These are phyloP conservation scores for Nesoenas mayeri DNA, from an alignment of 2,113 vertebrate species.

Conservation along the genomic window DNA sequence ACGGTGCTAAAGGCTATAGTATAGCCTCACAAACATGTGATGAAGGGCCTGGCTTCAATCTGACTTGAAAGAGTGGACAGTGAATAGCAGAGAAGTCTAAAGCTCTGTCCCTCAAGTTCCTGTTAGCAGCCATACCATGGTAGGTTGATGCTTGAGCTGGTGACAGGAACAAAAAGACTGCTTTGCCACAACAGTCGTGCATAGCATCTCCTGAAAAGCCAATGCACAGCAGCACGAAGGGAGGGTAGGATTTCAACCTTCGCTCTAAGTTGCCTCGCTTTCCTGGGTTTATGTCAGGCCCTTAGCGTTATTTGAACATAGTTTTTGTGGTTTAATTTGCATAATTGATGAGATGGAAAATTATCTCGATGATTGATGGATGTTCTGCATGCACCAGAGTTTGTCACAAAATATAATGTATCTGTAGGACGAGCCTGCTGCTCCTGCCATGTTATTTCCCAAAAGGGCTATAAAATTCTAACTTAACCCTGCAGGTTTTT, in stretches of 20 bases:
- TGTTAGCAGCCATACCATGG: neutral
- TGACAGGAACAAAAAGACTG: neutral
- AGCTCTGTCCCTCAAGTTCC: neutral
- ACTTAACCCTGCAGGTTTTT: conserved; percentile 24
- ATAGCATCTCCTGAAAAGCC: neutral
- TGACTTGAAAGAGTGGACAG: neutral
- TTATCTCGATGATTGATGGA: conserved; percentile 72
- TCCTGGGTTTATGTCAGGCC: conserved; percentile 64
- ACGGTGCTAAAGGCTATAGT: neutral
- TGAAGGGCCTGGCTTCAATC: neutral
- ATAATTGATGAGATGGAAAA: conserved; percentile 77
- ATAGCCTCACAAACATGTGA: neutral
- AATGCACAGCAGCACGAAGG: neutral
- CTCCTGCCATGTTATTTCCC: conserved; percentile 52
- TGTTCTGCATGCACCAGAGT: conserved; percentile 49
- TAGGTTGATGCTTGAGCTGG: neutral
- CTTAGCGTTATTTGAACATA: conserved; percentile 60
- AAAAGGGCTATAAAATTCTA: conserved; percentile 45
- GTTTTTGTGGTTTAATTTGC: conserved; percentile 73
- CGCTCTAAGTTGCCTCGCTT: conserved; percentile 29
- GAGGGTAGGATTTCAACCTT: conserved; percentile 45
- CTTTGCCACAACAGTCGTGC: accelerated
- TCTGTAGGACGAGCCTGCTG: conserved; percentile 45
- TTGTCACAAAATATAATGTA: conserved; percentile 60
- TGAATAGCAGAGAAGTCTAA: neutral